Evolutionary conservation across 2,888 invertebrate genomes (phyloP).

Genomic region (Leucoma salicis): DNA sequence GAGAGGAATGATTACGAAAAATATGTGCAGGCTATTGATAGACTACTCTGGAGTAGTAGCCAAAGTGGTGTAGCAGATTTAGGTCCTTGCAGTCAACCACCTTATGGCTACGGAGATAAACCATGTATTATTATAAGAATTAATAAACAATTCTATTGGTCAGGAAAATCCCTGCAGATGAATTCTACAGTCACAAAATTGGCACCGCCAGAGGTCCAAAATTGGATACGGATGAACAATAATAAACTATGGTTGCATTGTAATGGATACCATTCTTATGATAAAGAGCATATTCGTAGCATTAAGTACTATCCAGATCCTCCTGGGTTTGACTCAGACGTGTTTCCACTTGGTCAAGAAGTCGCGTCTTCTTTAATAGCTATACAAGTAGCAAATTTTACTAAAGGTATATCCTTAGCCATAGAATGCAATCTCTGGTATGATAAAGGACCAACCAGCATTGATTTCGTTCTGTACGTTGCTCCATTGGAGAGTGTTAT

Average conservation of each 20-base stretch:
- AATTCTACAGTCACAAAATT: conserved; percentile 38
- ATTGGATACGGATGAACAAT: conserved; percentile 48
- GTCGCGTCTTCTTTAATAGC: conserved; percentile 54
- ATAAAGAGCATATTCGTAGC: conserved; percentile 61
- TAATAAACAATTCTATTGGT: conserved; percentile 61
- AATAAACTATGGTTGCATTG: conserved; percentile 61
- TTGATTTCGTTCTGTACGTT: conserved; percentile 62
- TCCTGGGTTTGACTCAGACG: conserved; percentile 58
- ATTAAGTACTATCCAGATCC: conserved; percentile 67
- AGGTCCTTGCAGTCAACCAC: conserved; percentile 60
- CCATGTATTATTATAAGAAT: conserved; percentile 67
- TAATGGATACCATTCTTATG: conserved; percentile 56
- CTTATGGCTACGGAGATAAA: conserved; percentile 62
- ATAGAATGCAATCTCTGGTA: conserved; percentile 68
- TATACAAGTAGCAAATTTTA: conserved; percentile 61
- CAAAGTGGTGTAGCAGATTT: conserved; percentile 41
- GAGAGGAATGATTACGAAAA: conserved; percentile 48
- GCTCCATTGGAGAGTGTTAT: conserved; percentile 37
- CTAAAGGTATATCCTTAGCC: conserved; percentile 57
- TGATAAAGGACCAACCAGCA: conserved; percentile 50
- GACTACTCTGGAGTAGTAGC: conserved; percentile 39
- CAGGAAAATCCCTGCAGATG: conserved; percentile 48
- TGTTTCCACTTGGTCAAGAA: conserved; percentile 48
- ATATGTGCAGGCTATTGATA: conserved; percentile 56
- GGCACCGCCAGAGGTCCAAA: conserved; percentile 48